Evolutionary conservation across 2,888 invertebrate species (phyloP), one percentile per base, ranked within the genome.

Genomic region (Catonia carolina): DNA sequence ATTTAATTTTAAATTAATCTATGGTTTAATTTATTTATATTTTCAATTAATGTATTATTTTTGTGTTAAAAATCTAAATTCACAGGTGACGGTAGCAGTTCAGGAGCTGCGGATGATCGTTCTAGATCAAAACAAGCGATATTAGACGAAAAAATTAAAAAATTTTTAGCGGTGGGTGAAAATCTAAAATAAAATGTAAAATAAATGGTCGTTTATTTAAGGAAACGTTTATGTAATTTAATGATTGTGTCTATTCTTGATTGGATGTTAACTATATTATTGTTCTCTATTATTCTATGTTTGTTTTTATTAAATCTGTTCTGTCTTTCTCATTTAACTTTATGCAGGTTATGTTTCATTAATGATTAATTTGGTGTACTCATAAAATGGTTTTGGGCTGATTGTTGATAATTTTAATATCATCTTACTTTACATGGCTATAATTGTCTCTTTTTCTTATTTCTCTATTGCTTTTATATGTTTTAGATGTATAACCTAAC

Each of bases 71-170:
- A n/a, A n/a, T n/a, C n/a, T n/a, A n/a, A 7, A 33, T 31, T 48
- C 15, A 56, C 62, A 63, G 63, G 63, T 63, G 62, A 63, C 47
- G 23, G 41, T 20, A 52, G 54, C 59, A 57, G 37, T 5, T 48
- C 60, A 17, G 60, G 54, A 17, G 15, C 22, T 2, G 57, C 59
- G 47, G 60, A 61, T 55, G 59, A 61, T 39, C 59, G 60, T 37
- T 80, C 84, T 75, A 86, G 86, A 80, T n/a, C n/a, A n/a, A 85
- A 86, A 70, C 87, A 86, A 74, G 89, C 88, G 76, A 86, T 89
- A 75, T 83, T 91, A 78, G 88, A 89, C 75, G 89, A 90, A 78
- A 89, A 90, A 84, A 91, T 91, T 79, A 87, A 90, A 85, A 90
- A 89, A 76, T 92, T 91, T 77, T 79, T 91, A 79, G 89, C 89